Percentiles rank a stretch among this genome's conserved stretches.
These are phyloP conservation scores for Adelges cooleyi DNA, from an alignment of 1,140 invertebrate species.

Conservation along the genomic window DNA sequence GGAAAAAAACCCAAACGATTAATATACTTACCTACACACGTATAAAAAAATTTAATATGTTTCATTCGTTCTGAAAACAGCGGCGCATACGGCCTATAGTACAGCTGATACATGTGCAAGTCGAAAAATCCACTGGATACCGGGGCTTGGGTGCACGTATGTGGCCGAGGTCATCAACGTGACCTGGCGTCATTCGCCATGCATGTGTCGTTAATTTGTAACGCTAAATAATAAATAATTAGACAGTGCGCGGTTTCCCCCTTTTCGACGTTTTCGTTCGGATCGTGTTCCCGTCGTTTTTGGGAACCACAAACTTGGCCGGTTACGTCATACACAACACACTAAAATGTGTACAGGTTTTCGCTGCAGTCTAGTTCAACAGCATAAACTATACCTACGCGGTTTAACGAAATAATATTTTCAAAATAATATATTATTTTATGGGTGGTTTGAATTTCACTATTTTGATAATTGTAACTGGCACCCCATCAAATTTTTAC, in stretches of 20 bases:
- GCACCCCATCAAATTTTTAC: too few relatives aligned
- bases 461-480: too few relatives aligned
- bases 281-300: constrained; percentile 9
- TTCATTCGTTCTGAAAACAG: too few relatives aligned
- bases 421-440: too few relatives aligned
- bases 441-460: too few relatives aligned
- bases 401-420: too few relatives aligned
- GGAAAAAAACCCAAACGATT: background rate
- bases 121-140: background rate
- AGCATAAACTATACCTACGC: background rate
- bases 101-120: background rate
- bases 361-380: background rate
- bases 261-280: background rate
- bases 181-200: background rate
- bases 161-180: background rate
- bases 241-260: background rate
- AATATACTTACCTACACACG: background rate
- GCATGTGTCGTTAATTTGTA: constrained; percentile 17
- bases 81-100: background rate
- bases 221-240: constrained; percentile 13
- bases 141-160: too few relatives aligned
- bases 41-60: background rate
- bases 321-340: background rate
- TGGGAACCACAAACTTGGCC: background rate
- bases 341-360: background rate